Base-by-base conservation (phyloP, 2,888 invertebrate species). In the Heliconius sara region DNA sequence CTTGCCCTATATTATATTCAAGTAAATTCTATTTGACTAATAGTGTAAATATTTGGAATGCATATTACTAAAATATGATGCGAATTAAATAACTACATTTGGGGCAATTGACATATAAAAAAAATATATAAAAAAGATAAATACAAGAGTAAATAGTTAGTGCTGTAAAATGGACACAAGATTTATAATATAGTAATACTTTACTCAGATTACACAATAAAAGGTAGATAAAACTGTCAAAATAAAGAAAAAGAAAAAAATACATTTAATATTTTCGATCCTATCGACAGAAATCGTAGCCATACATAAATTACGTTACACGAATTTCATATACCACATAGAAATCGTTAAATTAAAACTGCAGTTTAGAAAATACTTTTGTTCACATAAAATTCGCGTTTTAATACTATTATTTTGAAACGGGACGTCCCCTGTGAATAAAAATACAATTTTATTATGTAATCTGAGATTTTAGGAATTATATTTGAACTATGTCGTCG, bases 1-100 rank as follows among this genome's bases (percentile, higher is more conserved):
- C 84, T 86, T 88, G 76, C 76, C 74, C 73, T 81, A 82, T 74
- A 73, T 80, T 78, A 78, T 78, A 79, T 73, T 76, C 27, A 60
- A 77, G 47, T 77, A 77, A 30, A 39, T 76, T 73, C n/a, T 73
- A 72, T 66, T 22, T 72, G 57, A 66, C 63, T 63, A n/a, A 72
- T n/a, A 22, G 70, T 19, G 75, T 73, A 76, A 71, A 66, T 52
- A 65, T 57, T 72, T 82, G 82, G 81, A 82, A 82, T 82, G 82
- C 77, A 72, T 47, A 30, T 74, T 76, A 73, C 65, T 74, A 27
- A 25, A 79, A 73, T 76, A 80, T 80, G 78, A 78, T 63, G 75
- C 63, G 22, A n/a, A 25, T 70, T 47, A 22, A 72, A 76, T 43
- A 70, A 79, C n/a, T 60, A 73, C 3, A 30, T 72, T 76, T 80